Conservation (phyloP, 2,888 invertebrate species). For the Megastigmus dorsalis region DNA sequence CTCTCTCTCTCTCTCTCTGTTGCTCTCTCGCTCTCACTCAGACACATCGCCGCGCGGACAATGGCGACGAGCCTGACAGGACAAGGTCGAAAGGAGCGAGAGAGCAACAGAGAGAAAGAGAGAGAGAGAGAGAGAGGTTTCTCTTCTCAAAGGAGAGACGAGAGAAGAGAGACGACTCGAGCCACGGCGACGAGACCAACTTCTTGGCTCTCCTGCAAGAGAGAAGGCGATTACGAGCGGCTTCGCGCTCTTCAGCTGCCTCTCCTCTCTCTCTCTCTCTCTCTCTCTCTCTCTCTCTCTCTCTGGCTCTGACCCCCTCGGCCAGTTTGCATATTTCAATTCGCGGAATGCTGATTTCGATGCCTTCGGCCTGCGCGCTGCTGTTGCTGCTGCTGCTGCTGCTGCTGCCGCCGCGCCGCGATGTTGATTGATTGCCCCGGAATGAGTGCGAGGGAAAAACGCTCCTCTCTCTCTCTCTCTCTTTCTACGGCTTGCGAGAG, state of each 20-base stretch:
- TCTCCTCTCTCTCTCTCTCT: conserved; percentile 40
- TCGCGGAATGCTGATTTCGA: conserved; percentile 54
- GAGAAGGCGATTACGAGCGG: conserved; percentile 40
- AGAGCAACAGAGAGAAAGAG: conserved; percentile 11
- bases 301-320: conserved; percentile 33
- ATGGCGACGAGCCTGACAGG: conserved; percentile 68
- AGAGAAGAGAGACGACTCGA: conserved; percentile 7
- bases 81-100: conserved; percentile 63
- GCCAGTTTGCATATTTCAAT: conserved; percentile 56
- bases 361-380: conserved; percentile 44
- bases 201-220: background rate
- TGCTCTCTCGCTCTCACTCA: conserved; percentile 15
- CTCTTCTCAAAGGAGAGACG: conserved; percentile 31
- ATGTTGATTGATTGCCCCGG: conserved; percentile 54
- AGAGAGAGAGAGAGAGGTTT: background rate
- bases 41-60: conserved; percentile 63
- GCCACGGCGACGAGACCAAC: conserved; percentile 3
- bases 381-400: too few species aligned
- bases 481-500: background rate
- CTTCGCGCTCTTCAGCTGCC: conserved; percentile 27
- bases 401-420: conserved; percentile 13
- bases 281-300: conserved; percentile 23
- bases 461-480: background rate
- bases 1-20: conserved; percentile 4
- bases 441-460: conserved; percentile 49